These are phyloP conservation scores for Pterois miles DNA, from an alignment of 2,797 vertebrate species.

Conservation along the genomic window DNA sequence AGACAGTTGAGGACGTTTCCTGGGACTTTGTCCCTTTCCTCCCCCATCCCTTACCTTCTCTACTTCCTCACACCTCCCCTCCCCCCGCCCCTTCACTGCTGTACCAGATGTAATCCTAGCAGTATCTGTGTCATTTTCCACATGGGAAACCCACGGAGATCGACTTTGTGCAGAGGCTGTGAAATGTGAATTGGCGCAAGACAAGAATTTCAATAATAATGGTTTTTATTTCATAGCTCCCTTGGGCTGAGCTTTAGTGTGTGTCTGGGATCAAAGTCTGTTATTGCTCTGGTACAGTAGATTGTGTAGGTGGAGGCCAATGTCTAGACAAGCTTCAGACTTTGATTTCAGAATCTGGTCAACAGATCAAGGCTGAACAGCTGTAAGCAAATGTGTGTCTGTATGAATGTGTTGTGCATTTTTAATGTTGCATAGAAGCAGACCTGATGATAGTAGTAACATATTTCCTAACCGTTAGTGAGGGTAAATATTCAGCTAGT, in stretches of 20 bases:
- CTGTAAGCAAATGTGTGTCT: slow-evolving; percentile 5
- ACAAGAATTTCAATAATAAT: slow-evolving; percentile 49
- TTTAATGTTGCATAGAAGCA: neutral
- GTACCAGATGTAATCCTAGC: slow-evolving; percentile 18
- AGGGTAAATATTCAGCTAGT: neutral
- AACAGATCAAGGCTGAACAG: slow-evolving; percentile 39
- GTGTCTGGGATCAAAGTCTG: neutral
- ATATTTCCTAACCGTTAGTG: neutral
- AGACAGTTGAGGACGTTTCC: slow-evolving; percentile 2
- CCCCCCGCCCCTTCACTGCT: neutral
- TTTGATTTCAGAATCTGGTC: slow-evolving; percentile 56
- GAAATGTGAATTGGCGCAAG: slow-evolving; percentile 11
- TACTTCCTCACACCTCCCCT: neutral
- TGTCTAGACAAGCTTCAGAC: slow-evolving; percentile 65
- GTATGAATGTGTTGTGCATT: neutral
- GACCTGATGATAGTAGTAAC: neutral
- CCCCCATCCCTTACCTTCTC: neutral
- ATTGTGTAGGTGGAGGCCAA: slow-evolving; percentile 54
- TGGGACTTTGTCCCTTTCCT: slow-evolving; percentile 28
- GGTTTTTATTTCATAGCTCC: slow-evolving; percentile 40
- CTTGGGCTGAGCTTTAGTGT: neutral
- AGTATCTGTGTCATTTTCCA: neutral
- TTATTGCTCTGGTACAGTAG: slow-evolving; percentile 30
- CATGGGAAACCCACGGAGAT: slow-evolving; percentile 23
- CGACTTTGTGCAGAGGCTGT: slow-evolving; percentile 26